Base-by-base conservation (phyloP, 2,113 vertebrate genomes). In the Synodontis membranacea region DNA sequence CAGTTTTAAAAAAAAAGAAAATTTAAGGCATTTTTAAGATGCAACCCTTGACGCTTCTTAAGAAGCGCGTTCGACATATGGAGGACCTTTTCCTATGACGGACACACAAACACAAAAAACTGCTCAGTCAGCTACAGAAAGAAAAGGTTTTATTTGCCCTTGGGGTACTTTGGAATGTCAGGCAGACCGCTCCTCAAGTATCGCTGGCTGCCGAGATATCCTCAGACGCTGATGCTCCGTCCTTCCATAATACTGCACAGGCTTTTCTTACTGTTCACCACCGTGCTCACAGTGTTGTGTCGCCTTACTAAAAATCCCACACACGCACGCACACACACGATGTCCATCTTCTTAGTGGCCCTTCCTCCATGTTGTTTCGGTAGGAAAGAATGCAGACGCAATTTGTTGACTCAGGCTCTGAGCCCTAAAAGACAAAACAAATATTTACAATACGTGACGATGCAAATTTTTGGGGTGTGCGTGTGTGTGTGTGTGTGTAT, bases 141-240 rank as follows among this genome's bases (percentile, higher is more conserved):
- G 90, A 82, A 87, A 86, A 84, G 34, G 79, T 80, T 88, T 82
- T 72, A 78, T 56, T 88, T 88, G 88, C 89, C 89, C 89, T 83
- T 83, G 88, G 88, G 92, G 91, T 92, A 94, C 93, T 94, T 94
- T 93, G 93, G 93, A 92, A 93, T 91, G 91, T 92, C 87, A 91
- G 88, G 91, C 89, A 81, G 88, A 82, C 88, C 85, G 86, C 82
- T 74, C 85, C 83, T 92, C 90, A 87, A 88, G 90, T 90, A 89
- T 86, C 84, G 90, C 89, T 90, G 88, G 85, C 70, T 74, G 79
- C 82, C n/a, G 64, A 85, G 64, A 86, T 39, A 60, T 84, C 79
- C 23, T 75, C 79, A 90, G 90, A 91, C 87, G 85, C 75, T 17
- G 58, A 31, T 80, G 89, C 84, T 87, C 86, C 60, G 21, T 82